Evolutionary conservation across 2,797 vertebrate genomes (phyloP), one percentile per base, ranked within the genome.

Genomic region (Mormyrops boulengeri): DNA sequence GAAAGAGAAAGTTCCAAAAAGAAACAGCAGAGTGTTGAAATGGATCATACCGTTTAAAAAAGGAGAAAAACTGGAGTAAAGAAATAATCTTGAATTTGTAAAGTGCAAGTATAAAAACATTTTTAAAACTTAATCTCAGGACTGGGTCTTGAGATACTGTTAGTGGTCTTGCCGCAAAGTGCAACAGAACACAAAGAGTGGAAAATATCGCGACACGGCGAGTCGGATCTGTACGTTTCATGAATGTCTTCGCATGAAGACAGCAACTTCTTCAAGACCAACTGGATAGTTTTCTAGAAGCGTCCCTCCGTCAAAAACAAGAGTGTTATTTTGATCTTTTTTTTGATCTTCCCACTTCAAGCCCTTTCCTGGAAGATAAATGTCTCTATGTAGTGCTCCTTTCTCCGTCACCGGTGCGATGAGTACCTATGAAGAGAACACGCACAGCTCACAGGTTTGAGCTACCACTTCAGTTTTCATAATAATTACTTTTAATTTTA

Each of bases 371-470:
- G 98, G 98, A 91, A 98, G 94, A 92, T 97, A 98, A 91, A 98
- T 95, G 88, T 98, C 96, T 94, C 97, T 94, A 91, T 94, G 94
- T 0, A 50, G 93, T 0, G 95, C 95, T 19, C 97, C 97, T 89
- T 94, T 96, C 90, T 97, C 97, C 90, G 97, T 96, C 91, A 98
- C 93, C 0, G 97, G 98, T n/a, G 97, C 97, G 88, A 98, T 95
- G 93, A 98, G 94, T 49, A 98, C 95, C 98, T 98, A 93, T 85
- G 92, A 92, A 93, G 85, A 49, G 44, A 57, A 30, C 9, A 52
- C 1, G 4, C 34, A n/a, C 30, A 41, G 52, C 26, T 57, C 14
- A 26, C 8, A 41, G 2, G 30, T 44, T 41, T 53, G 12, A 77
- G 34, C 14, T 77, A 41, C 69, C 69, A 77, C 5, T 73, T 73